Evolutionary conservation across 1,140 invertebrate species (phyloP), one percentile per base, ranked within the genome.

Genomic region (Asobara japonica): DNA sequence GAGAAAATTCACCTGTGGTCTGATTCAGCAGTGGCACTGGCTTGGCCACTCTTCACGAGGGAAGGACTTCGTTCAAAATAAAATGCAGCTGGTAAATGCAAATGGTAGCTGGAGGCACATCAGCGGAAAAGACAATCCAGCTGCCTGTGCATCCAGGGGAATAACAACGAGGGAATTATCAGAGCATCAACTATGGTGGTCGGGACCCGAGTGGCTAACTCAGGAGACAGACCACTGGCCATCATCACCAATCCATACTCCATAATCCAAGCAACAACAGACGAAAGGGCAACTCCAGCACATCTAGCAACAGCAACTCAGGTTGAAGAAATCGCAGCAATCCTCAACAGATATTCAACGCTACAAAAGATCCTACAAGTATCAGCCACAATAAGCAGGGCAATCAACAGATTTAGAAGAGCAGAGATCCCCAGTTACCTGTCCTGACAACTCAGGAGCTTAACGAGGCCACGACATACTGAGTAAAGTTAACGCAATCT

Each of bases 61-160:
- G 70, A 82, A 87, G 76, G 78, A 76, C 0, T 88, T 83, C 76
- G 84, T 88, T 2, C 77, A 72, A 0, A 85, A 89, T 74, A 61
- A 84, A 56, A 81, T 86, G n/a, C n/a, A n/a, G n/a, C n/a, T n/a
- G n/a, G n/a, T n/a, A n/a, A n/a, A n/a, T n/a, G n/a, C n/a, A n/a
- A n/a, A n/a, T n/a, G n/a, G n/a, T n/a, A 41, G n/a, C 4, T 41
- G 36, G 36, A 41, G 36, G 11, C 4, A 65, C 29, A 36, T 33
- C 29, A 4, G 36, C 11, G 36, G 36, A 13, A 41, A 6, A 41
- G 11, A 41, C 10, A 41, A 41, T 41, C 36, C 36, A 41, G 36
- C 36, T 41, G 4, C 10, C 11, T 41, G 36, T 41, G 36, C 36
- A 6, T 41, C 36, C 36, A 41, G 36, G n/a, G 11, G 11, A 41